Conservation (phyloP, 1,140 invertebrate species). For the Bombus waltoni region DNA sequence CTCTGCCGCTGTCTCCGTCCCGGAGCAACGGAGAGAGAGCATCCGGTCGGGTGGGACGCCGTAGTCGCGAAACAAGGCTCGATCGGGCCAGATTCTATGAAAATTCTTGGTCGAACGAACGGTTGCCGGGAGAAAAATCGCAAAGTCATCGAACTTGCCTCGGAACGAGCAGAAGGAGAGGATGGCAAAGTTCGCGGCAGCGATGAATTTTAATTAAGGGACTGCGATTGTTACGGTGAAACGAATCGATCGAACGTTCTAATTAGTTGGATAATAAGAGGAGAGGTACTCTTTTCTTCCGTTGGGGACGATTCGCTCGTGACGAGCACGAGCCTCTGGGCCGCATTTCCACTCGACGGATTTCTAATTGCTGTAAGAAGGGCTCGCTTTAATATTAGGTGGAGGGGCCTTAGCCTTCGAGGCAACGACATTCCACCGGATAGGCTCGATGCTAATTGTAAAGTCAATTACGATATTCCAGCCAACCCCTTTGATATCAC, state of each 20-base stretch:
- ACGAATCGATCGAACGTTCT: slow-evolving; percentile 67
- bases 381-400: slow-evolving; percentile 53
- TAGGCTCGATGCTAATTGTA: slow-evolving; percentile 67
- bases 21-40: not conserved
- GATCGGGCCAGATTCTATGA: slow-evolving; percentile 1
- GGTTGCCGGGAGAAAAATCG: slow-evolving; percentile 14
- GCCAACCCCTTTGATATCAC: slow-evolving; percentile 66
- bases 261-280: slow-evolving; percentile 67
- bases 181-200: slow-evolving; percentile 11
- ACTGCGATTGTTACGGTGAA: slow-evolving; percentile 62
- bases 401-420: slow-evolving; percentile 5
- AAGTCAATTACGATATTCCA: slow-evolving; percentile 72
- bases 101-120: slow-evolving; percentile 37
- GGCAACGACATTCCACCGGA: slow-evolving; percentile 44
- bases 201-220: slow-evolving; percentile 72
- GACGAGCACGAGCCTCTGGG: not conserved
- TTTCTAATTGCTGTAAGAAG: slow-evolving; percentile 64
- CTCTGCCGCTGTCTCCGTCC: not conserved
- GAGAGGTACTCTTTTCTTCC: not conserved
- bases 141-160: slow-evolving; percentile 50
- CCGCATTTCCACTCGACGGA: slow-evolving; percentile 28
- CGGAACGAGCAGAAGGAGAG: not conserved
- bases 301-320: not conserved
- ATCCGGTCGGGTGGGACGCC: not conserved
- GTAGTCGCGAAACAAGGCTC: slow-evolving; percentile 15